These are phyloP conservation scores for Aphelinus certus DNA, from an alignment of 1,140 invertebrate genomes.

Conservation along the genomic window DNA sequence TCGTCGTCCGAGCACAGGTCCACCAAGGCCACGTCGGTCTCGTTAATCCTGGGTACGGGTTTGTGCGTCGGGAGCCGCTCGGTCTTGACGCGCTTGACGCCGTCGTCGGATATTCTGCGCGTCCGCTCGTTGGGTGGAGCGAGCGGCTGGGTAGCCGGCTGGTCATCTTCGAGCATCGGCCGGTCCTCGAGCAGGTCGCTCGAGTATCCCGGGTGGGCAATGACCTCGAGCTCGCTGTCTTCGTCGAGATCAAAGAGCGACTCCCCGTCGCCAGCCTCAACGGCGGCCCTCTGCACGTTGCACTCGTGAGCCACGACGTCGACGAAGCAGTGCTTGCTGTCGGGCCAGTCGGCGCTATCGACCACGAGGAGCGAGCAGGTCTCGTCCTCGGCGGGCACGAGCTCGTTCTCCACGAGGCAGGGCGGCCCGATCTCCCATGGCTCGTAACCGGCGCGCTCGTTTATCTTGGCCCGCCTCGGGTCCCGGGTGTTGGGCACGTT, in stretches of 20 bases:
- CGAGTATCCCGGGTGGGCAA: not conserved
- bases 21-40: not conserved
- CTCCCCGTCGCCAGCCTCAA: not conserved
- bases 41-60: not conserved
- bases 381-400: not conserved
- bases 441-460: not conserved
- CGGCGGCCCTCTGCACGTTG: not conserved
- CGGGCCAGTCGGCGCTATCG: slow-evolving; percentile 19
- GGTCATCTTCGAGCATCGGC: not conserved
- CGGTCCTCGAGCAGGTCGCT: not conserved
- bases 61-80: not conserved
- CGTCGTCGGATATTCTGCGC: not conserved
- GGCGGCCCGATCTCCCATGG: not conserved
- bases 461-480: not conserved
- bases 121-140: too few species aligned
- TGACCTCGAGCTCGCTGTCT: not conserved
- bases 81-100: not conserved
- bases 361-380: slow-evolving; percentile 13
- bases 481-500: slow-evolving; percentile 14
- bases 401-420: slow-evolving; percentile 2
- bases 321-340: not conserved
- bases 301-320: slow-evolving; percentile 18
- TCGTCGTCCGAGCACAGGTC: slow-evolving; percentile 4
- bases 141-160: too few species aligned
- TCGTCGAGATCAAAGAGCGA: not conserved